These are phyloP conservation scores for Icerya purchasi DNA, from an alignment of 2,888 invertebrate species.

Conservation along the genomic window DNA sequence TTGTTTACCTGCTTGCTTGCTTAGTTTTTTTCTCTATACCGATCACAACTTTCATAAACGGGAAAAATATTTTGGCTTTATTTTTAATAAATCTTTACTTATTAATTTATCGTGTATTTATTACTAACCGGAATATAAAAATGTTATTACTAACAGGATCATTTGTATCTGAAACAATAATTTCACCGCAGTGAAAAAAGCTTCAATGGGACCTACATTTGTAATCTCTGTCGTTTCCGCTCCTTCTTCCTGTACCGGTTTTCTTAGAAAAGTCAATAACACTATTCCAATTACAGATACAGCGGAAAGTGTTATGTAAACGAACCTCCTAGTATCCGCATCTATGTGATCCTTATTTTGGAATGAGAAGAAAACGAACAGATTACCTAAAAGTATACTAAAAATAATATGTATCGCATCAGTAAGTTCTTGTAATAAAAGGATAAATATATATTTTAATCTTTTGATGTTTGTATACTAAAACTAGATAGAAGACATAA, in stretches of 20 bases:
- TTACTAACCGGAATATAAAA: slow-evolving; percentile 65
- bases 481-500: too few relatives aligned
- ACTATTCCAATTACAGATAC: slow-evolving; percentile 28
- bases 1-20: too few relatives aligned
- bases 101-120: slow-evolving; percentile 4
- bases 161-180: slow-evolving; percentile 65
- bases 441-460: too few relatives aligned
- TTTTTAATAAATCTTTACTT: too few relatives aligned
- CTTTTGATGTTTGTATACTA: too few relatives aligned
- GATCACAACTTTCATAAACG: too few relatives aligned
- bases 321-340: slow-evolving; percentile 42
- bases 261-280: slow-evolving; percentile 39
- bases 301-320: slow-evolving; percentile 58
- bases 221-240: slow-evolving; percentile 31
- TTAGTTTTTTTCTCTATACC: too few relatives aligned
- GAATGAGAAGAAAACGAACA: slow-evolving; percentile 83
- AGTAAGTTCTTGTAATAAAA: too few relatives aligned
- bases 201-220: slow-evolving; percentile 44
- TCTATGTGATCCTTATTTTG: slow-evolving; percentile 55
- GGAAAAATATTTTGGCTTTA: too few relatives aligned
- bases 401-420: too few relatives aligned
- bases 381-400: slow-evolving; percentile 87
- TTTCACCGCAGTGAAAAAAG: slow-evolving; percentile 48
- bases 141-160: slow-evolving; percentile 61
- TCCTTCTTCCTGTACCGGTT: slow-evolving; percentile 25